These are phyloP conservation scores for Sorex fumeus DNA, from an alignment of 2,113 vertebrate genomes.

Conservation along the genomic window DNA sequence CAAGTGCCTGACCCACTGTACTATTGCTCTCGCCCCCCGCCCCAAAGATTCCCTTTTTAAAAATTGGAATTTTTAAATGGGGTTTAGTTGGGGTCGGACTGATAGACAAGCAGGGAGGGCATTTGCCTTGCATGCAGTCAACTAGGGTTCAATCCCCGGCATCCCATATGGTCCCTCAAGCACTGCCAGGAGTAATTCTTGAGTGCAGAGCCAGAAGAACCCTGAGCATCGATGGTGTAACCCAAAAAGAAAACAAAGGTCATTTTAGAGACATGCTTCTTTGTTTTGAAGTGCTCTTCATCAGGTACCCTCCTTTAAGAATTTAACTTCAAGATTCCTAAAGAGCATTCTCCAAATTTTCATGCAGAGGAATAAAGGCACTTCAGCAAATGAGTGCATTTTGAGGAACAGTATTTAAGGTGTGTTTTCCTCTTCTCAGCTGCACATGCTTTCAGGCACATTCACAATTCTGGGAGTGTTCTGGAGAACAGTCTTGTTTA, in stretches of 20 bases:
- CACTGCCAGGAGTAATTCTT: conserved; percentile 53
- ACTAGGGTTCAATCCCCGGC: no score
- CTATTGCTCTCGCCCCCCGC: no score
- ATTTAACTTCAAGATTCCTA: conserved; percentile 41
- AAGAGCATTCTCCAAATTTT: conserved; percentile 2
- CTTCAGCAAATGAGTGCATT: conserved; percentile 23
- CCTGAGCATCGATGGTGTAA: conserved; percentile 38
- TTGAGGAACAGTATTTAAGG: conserved; percentile 29
- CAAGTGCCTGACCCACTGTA: no score
- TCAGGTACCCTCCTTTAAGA: conserved; percentile 65
- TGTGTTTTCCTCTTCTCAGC: neutral
- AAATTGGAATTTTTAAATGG: no score
- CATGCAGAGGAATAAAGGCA: conserved; percentile 11
- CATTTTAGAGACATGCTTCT: no score
- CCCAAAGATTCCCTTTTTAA: no score
- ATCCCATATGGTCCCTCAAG: no score
- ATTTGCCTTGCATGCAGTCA: no score
- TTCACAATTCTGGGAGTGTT: conserved; percentile 1
- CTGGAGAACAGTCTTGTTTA: conserved; percentile 1
- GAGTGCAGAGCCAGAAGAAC: conserved; percentile 59
- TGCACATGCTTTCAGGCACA: neutral
- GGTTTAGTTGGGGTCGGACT: no score
- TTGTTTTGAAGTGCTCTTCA: no score
- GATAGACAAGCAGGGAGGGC: no score
- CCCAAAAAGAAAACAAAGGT: neutral